Percentiles rank a stretch among this genome's conserved stretches.
phyloP scores from a whole-genome alignment of 2,797 vertebrate species.

The Hafferia zeledoni region DNA sequence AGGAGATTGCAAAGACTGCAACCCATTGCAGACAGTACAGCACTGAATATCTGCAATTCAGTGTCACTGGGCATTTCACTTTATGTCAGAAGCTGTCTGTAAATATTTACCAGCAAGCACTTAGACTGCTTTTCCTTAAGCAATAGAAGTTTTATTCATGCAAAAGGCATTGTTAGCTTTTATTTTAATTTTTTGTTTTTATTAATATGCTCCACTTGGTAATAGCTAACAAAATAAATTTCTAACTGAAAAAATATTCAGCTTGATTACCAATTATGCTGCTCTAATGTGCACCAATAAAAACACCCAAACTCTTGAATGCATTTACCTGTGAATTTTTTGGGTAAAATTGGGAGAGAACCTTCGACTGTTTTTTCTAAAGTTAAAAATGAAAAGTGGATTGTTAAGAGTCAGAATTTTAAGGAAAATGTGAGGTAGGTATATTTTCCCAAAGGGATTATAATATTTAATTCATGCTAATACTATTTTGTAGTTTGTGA shows the following conservation, averaged over 20 bases:
- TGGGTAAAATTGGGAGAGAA: not conserved
- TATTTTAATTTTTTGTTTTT: constrained; percentile 22
- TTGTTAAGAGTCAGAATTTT: not conserved
- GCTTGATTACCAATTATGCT: not conserved
- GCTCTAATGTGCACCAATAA: not conserved
- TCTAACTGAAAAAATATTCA: not conserved
- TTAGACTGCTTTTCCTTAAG: not conserved
- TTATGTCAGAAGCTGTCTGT: constrained; percentile 6
- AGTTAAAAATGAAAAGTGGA: not conserved
- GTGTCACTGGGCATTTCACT: not conserved
- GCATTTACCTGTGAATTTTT: not conserved
- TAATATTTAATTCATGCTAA: not conserved
- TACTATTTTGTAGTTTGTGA: not conserved
- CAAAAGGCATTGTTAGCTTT: not conserved
- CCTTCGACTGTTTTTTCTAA: not conserved
- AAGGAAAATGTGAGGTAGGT: not conserved
- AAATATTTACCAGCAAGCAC: constrained; percentile 4
- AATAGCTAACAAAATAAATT: not conserved
- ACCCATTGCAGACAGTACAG: not conserved
- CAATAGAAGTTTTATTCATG: not conserved
- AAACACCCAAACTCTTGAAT: not conserved
- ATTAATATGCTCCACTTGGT: not conserved
- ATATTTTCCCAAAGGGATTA: not conserved
- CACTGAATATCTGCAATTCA: not conserved
- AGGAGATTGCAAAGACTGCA: constrained; percentile 2